phyloP scores from a whole-genome alignment of 2,797 vertebrate genomes.

The Cirrhinus molitorella region DNA sequence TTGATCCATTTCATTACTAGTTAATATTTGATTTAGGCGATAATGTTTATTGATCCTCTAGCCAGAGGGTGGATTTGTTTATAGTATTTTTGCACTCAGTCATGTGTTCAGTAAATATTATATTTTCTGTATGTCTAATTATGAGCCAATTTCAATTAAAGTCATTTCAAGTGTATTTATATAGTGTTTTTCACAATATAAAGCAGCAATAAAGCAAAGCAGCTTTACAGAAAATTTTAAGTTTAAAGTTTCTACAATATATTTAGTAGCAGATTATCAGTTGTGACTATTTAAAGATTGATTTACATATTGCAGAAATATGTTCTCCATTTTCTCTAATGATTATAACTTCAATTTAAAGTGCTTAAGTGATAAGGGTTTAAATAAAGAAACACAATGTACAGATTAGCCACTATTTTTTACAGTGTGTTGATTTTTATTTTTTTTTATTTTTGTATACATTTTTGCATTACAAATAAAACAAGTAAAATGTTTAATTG shows the following conservation, averaged over 20 bases:
- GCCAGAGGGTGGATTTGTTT: neutral
- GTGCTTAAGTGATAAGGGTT: neutral
- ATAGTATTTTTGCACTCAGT: neutral
- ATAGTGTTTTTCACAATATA: no score
- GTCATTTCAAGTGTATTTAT: no score
- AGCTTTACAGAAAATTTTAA: no score
- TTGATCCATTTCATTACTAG: constrained; percentile 2
- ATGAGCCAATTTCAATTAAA: no score
- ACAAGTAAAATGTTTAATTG: neutral
- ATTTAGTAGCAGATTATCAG: no score
- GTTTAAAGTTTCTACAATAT: no score
- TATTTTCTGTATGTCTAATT: neutral
- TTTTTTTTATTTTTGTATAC: neutral
- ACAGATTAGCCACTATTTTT: neutral
- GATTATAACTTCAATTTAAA: neutral
- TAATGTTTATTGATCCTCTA: constrained; percentile 17
- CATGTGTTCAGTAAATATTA: constrained; percentile 1
- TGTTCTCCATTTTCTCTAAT: neutral
- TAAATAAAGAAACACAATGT: neutral
- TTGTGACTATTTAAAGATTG: no score
- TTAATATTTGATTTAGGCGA: neutral
- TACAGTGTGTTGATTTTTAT: neutral
- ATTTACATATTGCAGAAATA: no score
- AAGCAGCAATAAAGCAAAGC: no score
- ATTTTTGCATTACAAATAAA: neutral